A percentile compares a stretch with the other conserved stretches of the same genome.
phyloP scores from a whole-genome alignment of 2,113 vertebrate species.

The Clarias magur region DNA sequence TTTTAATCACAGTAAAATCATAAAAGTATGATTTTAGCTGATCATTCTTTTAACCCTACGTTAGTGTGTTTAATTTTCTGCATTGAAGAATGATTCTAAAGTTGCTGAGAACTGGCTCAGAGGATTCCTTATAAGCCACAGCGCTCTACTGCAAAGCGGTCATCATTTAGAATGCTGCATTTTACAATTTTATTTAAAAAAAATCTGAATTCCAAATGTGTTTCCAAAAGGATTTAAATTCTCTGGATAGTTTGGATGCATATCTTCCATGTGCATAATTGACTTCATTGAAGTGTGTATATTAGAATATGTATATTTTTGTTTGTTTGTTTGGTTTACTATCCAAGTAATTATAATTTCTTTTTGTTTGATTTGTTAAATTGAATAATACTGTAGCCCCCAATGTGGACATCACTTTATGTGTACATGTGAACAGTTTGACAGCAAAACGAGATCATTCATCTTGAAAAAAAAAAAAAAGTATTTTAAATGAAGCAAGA shows the following conservation, averaged over 20 bases:
- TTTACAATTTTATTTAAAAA: not conserved
- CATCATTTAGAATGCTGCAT: not conserved
- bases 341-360: not conserved
- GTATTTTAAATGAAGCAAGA: too few species aligned
- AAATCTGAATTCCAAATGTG: not conserved
- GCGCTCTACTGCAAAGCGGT: not conserved
- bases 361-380: not conserved
- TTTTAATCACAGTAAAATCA: not conserved
- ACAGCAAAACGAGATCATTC: too few species aligned
- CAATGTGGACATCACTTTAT: not conserved
- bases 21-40: constrained; percentile 6
- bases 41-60: not conserved
- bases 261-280: not conserved
- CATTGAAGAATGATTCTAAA: not conserved
- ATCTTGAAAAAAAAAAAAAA: too few species aligned
- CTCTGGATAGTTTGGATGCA: not conserved
- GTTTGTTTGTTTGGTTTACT: not conserved
- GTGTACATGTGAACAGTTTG: constrained; percentile 19
- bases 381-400: not conserved
- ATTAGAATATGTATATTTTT: not conserved
- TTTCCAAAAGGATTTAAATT: not conserved
- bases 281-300: not conserved
- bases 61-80: not conserved
- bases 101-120: not conserved
- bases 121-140: not conserved